A percentile compares a stretch with the other conserved stretches of the same genome.
These are phyloP conservation scores for Pipistrellus nathusii DNA, from an alignment of 2,797 vertebrate genomes.

Conservation along the genomic window DNA sequence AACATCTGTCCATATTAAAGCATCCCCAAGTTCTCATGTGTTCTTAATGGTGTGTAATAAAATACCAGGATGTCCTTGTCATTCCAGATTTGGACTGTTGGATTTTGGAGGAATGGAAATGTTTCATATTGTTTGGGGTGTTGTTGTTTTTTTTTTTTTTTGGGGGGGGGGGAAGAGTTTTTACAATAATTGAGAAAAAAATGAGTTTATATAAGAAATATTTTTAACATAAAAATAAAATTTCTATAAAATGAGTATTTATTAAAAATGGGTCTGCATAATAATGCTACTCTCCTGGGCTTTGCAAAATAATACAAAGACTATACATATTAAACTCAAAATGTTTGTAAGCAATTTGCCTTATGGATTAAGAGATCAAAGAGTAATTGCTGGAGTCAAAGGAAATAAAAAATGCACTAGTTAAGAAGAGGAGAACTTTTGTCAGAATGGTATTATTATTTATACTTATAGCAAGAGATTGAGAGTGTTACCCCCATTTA, in stretches of 20 bases:
- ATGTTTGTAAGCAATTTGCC: slow-evolving; percentile 46
- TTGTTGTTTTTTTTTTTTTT: neutral
- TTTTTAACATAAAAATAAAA: slow-evolving; percentile 14
- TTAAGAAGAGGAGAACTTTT: slow-evolving; percentile 32
- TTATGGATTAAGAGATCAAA: slow-evolving; percentile 1
- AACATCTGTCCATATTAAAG: slow-evolving; percentile 52
- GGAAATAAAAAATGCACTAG: neutral
- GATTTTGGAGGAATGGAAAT: neutral
- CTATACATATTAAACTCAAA: neutral
- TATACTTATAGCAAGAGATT: slow-evolving; percentile 8
- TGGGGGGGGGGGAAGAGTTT: too few species aligned
- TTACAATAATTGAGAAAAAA: neutral
- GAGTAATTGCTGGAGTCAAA: neutral
- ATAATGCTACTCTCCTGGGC: neutral
- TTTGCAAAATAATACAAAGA: slow-evolving; percentile 25
- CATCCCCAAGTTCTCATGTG: neutral
- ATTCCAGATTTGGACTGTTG: slow-evolving; percentile 4
- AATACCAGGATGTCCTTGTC: neutral
- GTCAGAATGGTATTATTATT: neutral
- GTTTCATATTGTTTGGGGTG: neutral
- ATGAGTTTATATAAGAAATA: neutral
- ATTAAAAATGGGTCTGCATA: neutral
- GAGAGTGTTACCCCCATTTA: slow-evolving; percentile 29
- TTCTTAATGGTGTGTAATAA: slow-evolving; percentile 22
- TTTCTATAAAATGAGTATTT: neutral